phyloP scores from a whole-genome alignment of 1,140 invertebrate genomes.

The Popillia japonica region DNA sequence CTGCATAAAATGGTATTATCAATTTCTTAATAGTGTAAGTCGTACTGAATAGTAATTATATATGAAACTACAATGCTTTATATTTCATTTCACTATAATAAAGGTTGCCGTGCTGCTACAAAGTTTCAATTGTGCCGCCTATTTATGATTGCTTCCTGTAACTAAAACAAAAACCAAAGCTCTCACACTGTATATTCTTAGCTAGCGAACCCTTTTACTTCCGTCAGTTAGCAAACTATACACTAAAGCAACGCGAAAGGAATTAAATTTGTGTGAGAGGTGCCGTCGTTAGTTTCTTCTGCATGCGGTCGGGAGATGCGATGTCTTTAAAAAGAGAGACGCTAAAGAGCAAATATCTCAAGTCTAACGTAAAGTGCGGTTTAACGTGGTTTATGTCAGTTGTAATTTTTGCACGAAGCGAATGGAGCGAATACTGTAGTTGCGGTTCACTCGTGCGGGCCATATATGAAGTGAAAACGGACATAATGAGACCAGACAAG shows the following conservation, averaged over 20 bases:
- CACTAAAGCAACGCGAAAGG: constrained; percentile 3
- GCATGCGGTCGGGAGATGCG: no score
- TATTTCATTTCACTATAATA: no score
- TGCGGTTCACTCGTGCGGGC: constrained; percentile 29
- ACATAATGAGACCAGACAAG: constrained; percentile 34
- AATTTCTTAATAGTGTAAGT: no score
- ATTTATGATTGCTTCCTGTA: no score
- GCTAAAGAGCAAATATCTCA: constrained; percentile 23
- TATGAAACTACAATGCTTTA: no score
- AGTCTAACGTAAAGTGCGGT: constrained; percentile 23
- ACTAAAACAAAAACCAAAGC: no score
- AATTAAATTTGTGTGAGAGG: constrained; percentile 32
- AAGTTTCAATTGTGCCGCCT: no score
- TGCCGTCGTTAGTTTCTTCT: constrained; percentile 2
- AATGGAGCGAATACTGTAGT: neutral
- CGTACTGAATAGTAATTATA: no score
- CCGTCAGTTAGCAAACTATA: neutral
- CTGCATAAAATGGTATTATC: no score
- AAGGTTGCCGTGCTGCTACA: no score
- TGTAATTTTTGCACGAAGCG: constrained; percentile 24
- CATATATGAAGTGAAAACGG: constrained; percentile 35
- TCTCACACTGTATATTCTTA: neutral
- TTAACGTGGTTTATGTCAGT: constrained; percentile 35
- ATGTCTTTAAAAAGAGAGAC: constrained; percentile 16
- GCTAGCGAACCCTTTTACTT: neutral